Conservation (phyloP, 2,888 invertebrate genomes). For the Antitype chi region DNA sequence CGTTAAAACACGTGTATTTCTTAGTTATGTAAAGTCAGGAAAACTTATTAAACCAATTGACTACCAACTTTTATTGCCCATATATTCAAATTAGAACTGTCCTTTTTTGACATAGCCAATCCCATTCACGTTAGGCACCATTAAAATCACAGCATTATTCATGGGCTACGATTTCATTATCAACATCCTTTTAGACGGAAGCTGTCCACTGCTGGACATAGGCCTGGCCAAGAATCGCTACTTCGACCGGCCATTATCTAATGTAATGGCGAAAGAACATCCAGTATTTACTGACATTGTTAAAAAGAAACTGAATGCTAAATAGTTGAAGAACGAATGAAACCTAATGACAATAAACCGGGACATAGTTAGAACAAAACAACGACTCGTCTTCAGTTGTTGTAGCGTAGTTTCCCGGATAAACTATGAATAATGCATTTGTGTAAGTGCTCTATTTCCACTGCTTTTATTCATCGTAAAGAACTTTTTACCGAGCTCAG, state of each 20-base stretch:
- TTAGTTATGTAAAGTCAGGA: background rate
- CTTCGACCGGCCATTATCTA: background rate
- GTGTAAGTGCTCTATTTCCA: slow-evolving; percentile 20
- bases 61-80: background rate
- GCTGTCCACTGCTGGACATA: background rate
- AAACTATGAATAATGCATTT: slow-evolving; percentile 44
- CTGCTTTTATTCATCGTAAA: slow-evolving; percentile 18
- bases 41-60: background rate
- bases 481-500: slow-evolving; percentile 21
- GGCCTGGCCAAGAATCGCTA: background rate
- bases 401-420: background rate
- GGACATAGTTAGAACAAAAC: slow-evolving; percentile 12
- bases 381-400: background rate
- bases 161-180: background rate
- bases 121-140: too few relatives aligned
- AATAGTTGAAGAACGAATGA: background rate
- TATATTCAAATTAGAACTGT: background rate
- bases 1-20: background rate
- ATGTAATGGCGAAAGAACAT: background rate
- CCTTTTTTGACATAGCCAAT: background rate
- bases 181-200: background rate
- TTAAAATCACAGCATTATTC: background rate
- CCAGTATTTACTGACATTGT: background rate
- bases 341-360: background rate
- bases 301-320: background rate